Evolutionary conservation across 2,797 vertebrate species (phyloP).

Genomic region (Pelobates cultripes): DNA sequence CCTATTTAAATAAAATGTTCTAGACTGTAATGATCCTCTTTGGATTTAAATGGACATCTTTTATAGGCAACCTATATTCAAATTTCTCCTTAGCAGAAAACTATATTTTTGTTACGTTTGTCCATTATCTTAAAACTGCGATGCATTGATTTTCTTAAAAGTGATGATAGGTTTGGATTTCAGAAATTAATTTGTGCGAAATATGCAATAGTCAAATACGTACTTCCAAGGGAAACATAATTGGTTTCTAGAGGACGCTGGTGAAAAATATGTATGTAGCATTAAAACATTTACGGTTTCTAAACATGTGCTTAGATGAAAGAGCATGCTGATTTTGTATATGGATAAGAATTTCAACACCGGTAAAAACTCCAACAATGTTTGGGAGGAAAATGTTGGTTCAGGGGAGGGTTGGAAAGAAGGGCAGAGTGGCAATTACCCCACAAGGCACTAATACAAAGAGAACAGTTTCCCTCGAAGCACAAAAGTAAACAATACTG

Average conservation of each 20-base stretch:
- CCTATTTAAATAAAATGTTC: constrained; percentile 76
- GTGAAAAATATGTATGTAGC: not conserved
- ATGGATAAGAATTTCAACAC: no score
- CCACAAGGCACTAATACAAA: no score
- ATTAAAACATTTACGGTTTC: not conserved
- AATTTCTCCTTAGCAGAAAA: constrained; percentile 76
- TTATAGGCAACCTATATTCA: constrained; percentile 71
- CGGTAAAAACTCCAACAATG: no score
- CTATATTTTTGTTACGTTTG: constrained; percentile 73
- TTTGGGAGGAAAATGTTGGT: no score
- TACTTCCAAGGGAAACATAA: not conserved
- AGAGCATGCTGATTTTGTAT: not conserved
- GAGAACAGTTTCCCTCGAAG: no score
- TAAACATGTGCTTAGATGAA: not conserved
- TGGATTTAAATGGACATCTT: constrained; percentile 78
- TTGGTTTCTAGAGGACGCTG: not conserved
- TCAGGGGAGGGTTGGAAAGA: no score
- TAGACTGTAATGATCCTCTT: constrained; percentile 79
- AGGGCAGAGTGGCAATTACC: no score
- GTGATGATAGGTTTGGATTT: constrained; percentile 72
- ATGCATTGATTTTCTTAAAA: constrained; percentile 74
- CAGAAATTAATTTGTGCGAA: constrained; percentile 61
- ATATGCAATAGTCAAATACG: constrained; percentile 51
- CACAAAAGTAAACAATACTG: no score
- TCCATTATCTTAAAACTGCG: constrained; percentile 72